Evolutionary conservation across 2,797 vertebrate genomes (phyloP).

Genomic region (Psittacula derbiana): DNA sequence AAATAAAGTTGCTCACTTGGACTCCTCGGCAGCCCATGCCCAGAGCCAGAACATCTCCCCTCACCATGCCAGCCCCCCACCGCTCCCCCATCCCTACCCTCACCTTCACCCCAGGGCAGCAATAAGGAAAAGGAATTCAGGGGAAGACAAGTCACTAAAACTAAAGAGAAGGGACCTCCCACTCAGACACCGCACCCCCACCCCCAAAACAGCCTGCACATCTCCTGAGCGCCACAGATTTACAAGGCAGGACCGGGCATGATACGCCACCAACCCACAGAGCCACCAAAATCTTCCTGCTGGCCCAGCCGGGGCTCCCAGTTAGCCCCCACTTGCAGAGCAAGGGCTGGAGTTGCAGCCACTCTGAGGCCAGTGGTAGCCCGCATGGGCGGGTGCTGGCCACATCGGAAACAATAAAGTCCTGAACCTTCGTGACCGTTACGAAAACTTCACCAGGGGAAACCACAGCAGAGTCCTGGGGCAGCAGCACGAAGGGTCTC

Average conservation of each 20-base stretch:
- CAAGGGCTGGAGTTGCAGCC: fast-evolving
- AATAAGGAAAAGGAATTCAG: slow-evolving; percentile 42
- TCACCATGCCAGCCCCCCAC: neutral
- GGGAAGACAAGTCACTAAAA: slow-evolving; percentile 33
- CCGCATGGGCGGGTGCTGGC: neutral
- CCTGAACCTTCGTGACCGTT: neutral
- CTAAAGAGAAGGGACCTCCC: slow-evolving; percentile 52
- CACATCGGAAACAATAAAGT: slow-evolving; percentile 22
- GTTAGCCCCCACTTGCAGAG: neutral
- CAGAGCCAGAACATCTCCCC: neutral
- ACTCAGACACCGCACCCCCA: slow-evolving; percentile 51
- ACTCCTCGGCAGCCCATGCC: neutral
- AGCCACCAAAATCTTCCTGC: neutral
- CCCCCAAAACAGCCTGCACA: neutral
- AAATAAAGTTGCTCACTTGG: slow-evolving; percentile 8
- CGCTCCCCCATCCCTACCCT: slow-evolving; percentile 32
- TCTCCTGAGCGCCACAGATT: neutral
- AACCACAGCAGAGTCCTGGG: neutral
- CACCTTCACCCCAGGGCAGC: slow-evolving; percentile 57
- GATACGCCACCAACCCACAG: fast-evolving
- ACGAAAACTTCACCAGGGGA: neutral
- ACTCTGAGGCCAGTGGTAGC: neutral
- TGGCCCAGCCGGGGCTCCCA: neutral
- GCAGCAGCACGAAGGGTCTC: neutral
- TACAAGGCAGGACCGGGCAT: neutral